Percentiles rank a stretch among this genome's conserved stretches.
These are phyloP conservation scores for Anser brachyrhynchus DNA, from an alignment of 2,113 vertebrate genomes.

Conservation along the genomic window DNA sequence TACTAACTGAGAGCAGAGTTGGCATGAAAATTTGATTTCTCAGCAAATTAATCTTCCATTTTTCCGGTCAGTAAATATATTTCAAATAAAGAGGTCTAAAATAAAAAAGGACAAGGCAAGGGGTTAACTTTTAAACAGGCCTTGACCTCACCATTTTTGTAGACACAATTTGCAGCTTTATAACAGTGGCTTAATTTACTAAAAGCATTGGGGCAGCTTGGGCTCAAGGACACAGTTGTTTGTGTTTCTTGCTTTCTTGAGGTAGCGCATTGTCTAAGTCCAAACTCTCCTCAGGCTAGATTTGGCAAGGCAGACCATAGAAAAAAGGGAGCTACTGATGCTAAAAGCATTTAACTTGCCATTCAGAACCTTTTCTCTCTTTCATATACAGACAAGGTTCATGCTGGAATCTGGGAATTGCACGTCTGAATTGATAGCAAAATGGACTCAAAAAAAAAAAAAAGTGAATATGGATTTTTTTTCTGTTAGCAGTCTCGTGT, in stretches of 20 bases:
- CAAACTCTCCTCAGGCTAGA: not conserved
- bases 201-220: not conserved
- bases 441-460: not conserved
- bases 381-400: accelerated
- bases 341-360: not conserved
- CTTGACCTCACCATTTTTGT: not conserved
- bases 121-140: not conserved
- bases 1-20: not conserved
- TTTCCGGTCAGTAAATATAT: not conserved
- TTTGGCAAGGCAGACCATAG: not conserved
- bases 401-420: not conserved
- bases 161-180: not conserved
- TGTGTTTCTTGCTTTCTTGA: conserved; percentile 5
- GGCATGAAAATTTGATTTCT: conserved; percentile 5
- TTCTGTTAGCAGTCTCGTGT: not conserved
- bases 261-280: not conserved
- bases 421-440: not conserved
- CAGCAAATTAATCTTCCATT: not conserved
- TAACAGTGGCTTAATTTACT: not conserved
- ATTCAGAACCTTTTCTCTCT: conserved; percentile 1
- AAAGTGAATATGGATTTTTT: not conserved
- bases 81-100: not conserved
- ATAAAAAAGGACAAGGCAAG: not conserved
- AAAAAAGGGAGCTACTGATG: not conserved
- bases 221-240: not conserved